These are phyloP conservation scores for Pycnonotus jocosus DNA, from an alignment of 2,113 vertebrate species.

Conservation along the genomic window DNA sequence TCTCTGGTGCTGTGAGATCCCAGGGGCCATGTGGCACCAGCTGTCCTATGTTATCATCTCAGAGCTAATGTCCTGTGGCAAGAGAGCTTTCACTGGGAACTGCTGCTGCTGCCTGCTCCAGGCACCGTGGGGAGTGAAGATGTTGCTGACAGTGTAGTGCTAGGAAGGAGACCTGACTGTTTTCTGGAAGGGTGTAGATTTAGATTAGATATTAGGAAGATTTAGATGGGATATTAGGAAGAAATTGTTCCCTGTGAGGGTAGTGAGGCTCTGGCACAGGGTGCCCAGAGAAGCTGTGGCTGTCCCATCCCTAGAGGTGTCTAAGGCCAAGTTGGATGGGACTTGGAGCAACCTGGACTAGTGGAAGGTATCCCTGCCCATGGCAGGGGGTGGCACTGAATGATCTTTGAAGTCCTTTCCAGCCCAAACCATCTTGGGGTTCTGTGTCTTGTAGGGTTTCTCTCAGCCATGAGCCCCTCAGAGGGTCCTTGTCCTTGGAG, in stretches of 20 bases:
- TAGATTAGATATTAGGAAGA: neutral
- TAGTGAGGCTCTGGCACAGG: neutral
- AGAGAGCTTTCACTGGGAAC: neutral
- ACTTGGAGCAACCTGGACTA: fast-evolving
- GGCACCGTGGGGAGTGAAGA: neutral
- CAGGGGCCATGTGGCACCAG: neutral
- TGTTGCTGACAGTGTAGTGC: neutral
- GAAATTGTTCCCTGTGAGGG: neutral
- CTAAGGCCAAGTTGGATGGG: fast-evolving
- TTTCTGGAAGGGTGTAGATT: neutral
- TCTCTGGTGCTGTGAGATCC: neutral
- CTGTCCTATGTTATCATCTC: neutral
- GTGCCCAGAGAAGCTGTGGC: neutral
- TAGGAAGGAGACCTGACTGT: neutral
- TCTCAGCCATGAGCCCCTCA: neutral
- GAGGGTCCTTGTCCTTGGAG: neutral
- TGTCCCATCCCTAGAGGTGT: neutral
- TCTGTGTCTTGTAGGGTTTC: neutral
- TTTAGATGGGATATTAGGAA: neutral
- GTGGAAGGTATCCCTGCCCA: neutral
- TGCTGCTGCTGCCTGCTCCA: neutral
- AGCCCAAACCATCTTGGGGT: no score
- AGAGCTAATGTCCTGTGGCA: neutral
- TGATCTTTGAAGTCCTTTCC: neutral
- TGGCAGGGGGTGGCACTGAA: neutral